A percentile compares a stretch with the other conserved stretches of the same genome.
These are phyloP conservation scores for Trichogramma pretiosum DNA, from an alignment of 1,140 invertebrate species.

Conservation along the genomic window DNA sequence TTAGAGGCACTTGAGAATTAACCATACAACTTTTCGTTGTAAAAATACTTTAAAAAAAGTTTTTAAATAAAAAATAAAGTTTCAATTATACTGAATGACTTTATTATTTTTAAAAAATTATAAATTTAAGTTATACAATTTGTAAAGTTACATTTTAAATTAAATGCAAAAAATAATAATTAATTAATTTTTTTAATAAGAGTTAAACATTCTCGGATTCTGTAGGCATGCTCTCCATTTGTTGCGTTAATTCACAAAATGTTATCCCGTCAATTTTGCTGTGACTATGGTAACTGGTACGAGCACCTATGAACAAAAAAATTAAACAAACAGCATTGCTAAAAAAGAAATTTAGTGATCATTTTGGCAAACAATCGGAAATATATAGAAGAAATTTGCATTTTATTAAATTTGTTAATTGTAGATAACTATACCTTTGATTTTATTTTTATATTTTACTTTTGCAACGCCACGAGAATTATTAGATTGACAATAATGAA, in stretches of 20 bases:
- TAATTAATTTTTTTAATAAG: no score
- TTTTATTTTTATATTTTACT: background rate
- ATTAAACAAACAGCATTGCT: background rate
- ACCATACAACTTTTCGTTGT: no score
- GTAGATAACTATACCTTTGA: background rate
- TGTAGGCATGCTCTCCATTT: slow-evolving; percentile 33
- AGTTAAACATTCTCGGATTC: slow-evolving; percentile 33
- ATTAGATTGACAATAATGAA: slow-evolving; percentile 5
- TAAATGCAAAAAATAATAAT: no score
- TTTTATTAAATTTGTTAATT: slow-evolving; percentile 1
- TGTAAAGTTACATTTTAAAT: no score
- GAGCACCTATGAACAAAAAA: background rate
- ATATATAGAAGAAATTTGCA: background rate
- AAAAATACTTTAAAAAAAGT: no score
- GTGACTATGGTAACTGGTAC: background rate
- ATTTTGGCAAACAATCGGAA: no score
- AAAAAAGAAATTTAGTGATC: background rate
- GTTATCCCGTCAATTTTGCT: slow-evolving; percentile 23
- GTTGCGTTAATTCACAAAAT: slow-evolving; percentile 30
- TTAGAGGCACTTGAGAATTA: no score
- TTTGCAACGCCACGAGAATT: no score
- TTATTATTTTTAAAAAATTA: no score
- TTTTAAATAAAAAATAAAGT: no score
- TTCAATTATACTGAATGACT: no score
- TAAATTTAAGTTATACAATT: no score